Evolutionary conservation across 2,113 vertebrate genomes (phyloP).

Genomic region (Echinops telfairi): DNA sequence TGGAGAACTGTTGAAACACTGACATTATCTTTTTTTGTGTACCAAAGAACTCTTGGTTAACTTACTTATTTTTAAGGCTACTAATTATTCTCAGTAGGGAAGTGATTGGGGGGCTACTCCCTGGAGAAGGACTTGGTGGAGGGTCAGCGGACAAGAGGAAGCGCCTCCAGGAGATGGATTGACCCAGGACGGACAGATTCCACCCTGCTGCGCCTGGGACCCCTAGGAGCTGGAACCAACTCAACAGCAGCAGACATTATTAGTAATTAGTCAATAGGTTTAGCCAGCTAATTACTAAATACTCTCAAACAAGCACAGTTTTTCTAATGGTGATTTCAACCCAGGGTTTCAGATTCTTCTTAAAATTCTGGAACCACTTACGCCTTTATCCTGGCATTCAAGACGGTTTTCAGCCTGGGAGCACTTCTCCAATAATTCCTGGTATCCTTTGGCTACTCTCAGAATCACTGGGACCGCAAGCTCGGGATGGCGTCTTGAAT

Average conservation of each 20-base stretch:
- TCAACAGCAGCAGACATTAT: not conserved
- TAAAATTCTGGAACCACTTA: slow-evolving; percentile 54
- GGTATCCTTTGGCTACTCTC: slow-evolving; percentile 68
- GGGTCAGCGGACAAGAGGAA: not conserved
- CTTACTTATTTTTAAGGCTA: slow-evolving; percentile 48
- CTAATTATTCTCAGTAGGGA: not conserved
- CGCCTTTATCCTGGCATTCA: slow-evolving; percentile 77
- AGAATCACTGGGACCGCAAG: slow-evolving; percentile 69
- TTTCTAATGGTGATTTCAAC: slow-evolving; percentile 1
- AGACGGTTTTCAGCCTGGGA: slow-evolving; percentile 61
- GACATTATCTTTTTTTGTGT: slow-evolving; percentile 25
- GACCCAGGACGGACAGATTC: not conserved
- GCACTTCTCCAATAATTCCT: slow-evolving; percentile 77
- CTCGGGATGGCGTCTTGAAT: slow-evolving; percentile 74
- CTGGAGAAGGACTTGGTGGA: not conserved
- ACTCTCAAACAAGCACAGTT: not conserved
- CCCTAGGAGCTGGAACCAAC: not conserved
- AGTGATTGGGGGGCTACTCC: not conserved
- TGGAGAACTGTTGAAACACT: not conserved
- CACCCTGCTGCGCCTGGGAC: not conserved
- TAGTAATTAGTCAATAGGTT: not conserved
- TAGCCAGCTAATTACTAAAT: slow-evolving; percentile 9
- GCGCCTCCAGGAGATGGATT: not conserved
- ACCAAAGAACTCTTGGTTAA: not conserved
- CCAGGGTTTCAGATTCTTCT: not conserved